phyloP scores from a whole-genome alignment of 2,888 invertebrate genomes.

The Rhorus exstirpatorius region DNA sequence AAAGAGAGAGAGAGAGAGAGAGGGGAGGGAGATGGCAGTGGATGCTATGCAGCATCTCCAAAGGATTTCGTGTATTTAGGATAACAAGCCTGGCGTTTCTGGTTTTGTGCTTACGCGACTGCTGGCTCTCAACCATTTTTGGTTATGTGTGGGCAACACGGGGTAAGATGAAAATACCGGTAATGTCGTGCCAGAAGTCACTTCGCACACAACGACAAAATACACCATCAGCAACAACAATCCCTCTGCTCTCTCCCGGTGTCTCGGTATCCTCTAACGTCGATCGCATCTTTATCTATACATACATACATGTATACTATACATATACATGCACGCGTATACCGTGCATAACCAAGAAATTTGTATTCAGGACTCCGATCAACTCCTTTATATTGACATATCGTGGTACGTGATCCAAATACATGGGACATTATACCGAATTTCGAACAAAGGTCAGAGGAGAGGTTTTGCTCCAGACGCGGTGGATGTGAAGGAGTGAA shows the following conservation, averaged over 20 bases:
- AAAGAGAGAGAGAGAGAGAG: not conserved
- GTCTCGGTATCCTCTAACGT: conserved; percentile 43
- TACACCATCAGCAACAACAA: conserved; percentile 29
- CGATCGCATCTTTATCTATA: conserved; percentile 43
- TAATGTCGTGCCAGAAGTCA: conserved; percentile 31
- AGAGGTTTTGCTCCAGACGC: not conserved
- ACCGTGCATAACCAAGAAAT: conserved; percentile 72
- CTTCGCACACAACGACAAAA: conserved; percentile 15
- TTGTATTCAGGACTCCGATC: conserved; percentile 84
- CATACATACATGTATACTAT: conserved; percentile 22
- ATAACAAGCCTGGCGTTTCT: conserved; percentile 83
- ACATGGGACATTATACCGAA: conserved; percentile 85
- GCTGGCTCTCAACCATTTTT: conserved; percentile 41
- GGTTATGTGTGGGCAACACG: conserved; percentile 15
- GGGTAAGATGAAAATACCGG: conserved; percentile 9
- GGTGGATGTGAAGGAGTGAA: conserved; percentile 36
- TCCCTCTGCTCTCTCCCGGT: conserved; percentile 21
- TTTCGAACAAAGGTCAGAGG: conserved; percentile 80
- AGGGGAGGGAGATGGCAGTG: conserved; percentile 33
- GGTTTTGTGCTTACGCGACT: conserved; percentile 60
- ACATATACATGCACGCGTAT: not conserved
- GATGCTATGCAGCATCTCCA: conserved; percentile 75
- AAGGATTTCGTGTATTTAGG: conserved; percentile 86
- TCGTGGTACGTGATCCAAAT: conserved; percentile 86
- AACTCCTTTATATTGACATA: conserved; percentile 86